Conservation (phyloP, 2,797 vertebrate species). For the Galagoides demidoff region DNA sequence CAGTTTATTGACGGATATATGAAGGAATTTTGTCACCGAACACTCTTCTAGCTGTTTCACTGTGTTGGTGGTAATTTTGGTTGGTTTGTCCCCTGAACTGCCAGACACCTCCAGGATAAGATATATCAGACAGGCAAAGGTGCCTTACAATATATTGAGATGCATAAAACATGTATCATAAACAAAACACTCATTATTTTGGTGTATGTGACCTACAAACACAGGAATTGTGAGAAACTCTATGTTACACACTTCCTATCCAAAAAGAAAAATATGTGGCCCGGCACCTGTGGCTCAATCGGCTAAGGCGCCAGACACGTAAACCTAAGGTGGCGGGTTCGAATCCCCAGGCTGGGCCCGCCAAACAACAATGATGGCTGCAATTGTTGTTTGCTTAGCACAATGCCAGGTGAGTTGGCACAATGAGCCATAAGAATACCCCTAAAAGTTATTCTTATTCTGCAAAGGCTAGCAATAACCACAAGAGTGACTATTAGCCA, state of each 20-base stretch:
- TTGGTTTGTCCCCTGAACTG: not conserved
- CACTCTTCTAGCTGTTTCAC: not conserved
- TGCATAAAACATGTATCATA: not conserved
- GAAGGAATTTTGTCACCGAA: not conserved
- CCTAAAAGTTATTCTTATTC: not conserved
- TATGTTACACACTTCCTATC: not conserved
- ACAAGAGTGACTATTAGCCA: conserved; percentile 8
- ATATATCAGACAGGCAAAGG: not conserved
- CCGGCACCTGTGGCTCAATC: too few relatives aligned
- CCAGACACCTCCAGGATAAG: not conserved
- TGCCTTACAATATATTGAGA: not conserved
- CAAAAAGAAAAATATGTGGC: not conserved
- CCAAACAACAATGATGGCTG: too few relatives aligned
- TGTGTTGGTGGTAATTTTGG: not conserved
- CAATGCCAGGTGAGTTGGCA: not conserved
- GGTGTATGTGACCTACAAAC: not conserved
- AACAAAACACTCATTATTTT: not conserved
- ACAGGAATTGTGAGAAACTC: not conserved
- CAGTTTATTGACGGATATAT: not conserved
- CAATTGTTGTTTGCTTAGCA: not conserved
- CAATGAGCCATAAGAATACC: not conserved
- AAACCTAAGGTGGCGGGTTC: too few relatives aligned
- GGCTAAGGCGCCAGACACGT: too few relatives aligned
- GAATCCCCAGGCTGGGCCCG: too few relatives aligned
- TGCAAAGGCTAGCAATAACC: not conserved